Conservation (phyloP, 2,888 invertebrate species). For the Pasiphila rectangulata region DNA sequence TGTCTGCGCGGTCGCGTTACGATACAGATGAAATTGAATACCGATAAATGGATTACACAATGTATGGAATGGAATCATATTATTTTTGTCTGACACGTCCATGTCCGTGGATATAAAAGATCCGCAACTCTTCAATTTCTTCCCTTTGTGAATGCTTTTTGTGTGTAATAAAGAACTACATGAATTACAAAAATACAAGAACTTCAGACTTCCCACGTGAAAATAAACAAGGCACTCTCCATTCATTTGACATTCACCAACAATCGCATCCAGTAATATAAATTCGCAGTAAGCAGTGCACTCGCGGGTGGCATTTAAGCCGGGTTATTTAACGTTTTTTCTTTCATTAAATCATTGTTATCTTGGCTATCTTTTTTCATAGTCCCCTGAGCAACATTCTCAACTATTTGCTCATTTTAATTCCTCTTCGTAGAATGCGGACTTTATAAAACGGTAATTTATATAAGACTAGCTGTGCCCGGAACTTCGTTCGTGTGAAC, state of each 20-base stretch:
- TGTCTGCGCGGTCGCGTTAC: too few relatives aligned
- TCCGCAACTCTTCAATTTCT: too few relatives aligned
- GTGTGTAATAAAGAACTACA: too few relatives aligned
- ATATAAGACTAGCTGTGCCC: too few relatives aligned
- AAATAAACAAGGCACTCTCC: background rate
- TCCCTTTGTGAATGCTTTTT: too few relatives aligned
- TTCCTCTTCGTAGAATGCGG: background rate
- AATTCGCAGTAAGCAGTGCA: constrained; percentile 33
- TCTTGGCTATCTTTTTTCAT: constrained; percentile 48
- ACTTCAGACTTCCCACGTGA: background rate
- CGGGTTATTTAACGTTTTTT: constrained; percentile 50
- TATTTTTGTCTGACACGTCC: too few relatives aligned
- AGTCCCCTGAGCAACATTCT: constrained; percentile 34
- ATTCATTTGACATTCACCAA: constrained; percentile 14
- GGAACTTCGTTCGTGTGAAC: too few relatives aligned
- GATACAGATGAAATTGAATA: too few relatives aligned
- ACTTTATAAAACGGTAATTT: too few relatives aligned
- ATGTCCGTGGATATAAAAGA: too few relatives aligned
- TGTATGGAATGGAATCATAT: background rate
- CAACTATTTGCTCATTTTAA: constrained; percentile 31
- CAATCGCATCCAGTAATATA: constrained; percentile 19
- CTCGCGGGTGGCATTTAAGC: constrained; percentile 51
- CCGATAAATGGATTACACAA: too few relatives aligned
- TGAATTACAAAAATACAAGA: background rate
- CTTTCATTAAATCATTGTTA: constrained; percentile 67